phyloP scores from a whole-genome alignment of 2,888 invertebrate species.

The Phrixothrix hirtus region DNA sequence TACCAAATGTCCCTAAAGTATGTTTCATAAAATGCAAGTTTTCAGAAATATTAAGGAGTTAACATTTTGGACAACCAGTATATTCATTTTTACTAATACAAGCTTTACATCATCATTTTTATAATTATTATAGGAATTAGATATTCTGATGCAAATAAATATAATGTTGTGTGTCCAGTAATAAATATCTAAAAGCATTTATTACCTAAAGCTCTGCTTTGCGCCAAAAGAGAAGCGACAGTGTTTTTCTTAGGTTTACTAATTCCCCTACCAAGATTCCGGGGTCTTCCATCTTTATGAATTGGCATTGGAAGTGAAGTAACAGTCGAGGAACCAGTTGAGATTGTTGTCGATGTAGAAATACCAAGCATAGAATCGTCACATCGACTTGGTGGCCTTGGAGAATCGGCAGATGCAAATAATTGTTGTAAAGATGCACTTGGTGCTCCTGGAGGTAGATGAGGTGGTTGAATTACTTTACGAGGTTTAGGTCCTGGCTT shows the following conservation, averaged over 20 bases:
- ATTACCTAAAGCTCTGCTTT: slow-evolving; percentile 75
- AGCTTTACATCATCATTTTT: too few species aligned
- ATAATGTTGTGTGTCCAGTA: too few species aligned
- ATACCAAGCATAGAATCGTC: slow-evolving; percentile 40
- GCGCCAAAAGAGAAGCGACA: slow-evolving; percentile 83
- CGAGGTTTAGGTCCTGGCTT: slow-evolving; percentile 75
- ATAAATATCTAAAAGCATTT: background rate
- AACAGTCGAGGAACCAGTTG: slow-evolving; percentile 33
- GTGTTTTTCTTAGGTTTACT: slow-evolving; percentile 93
- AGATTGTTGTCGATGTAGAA: slow-evolving; percentile 36
- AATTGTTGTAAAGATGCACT: slow-evolving; percentile 61
- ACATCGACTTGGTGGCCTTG: slow-evolving; percentile 60
- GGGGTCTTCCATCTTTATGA: slow-evolving; percentile 75
- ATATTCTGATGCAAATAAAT: too few species aligned
- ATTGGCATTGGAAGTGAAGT: slow-evolving; percentile 39
- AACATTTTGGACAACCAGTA: too few species aligned
- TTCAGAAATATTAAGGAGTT: too few species aligned
- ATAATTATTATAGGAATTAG: too few species aligned
- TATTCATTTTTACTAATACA: too few species aligned
- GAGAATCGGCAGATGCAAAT: slow-evolving; percentile 63
- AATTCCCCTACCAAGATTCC: slow-evolving; percentile 83
- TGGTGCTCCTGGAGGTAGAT: slow-evolving; percentile 58
- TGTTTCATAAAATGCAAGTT: too few species aligned
- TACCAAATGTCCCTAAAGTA: too few species aligned
- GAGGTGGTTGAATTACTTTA: slow-evolving; percentile 58